A percentile compares a stretch with the other conserved stretches of the same genome.
Conservation (phyloP, 2,113 vertebrate species). For the Chroicocephalus ridibundus region DNA sequence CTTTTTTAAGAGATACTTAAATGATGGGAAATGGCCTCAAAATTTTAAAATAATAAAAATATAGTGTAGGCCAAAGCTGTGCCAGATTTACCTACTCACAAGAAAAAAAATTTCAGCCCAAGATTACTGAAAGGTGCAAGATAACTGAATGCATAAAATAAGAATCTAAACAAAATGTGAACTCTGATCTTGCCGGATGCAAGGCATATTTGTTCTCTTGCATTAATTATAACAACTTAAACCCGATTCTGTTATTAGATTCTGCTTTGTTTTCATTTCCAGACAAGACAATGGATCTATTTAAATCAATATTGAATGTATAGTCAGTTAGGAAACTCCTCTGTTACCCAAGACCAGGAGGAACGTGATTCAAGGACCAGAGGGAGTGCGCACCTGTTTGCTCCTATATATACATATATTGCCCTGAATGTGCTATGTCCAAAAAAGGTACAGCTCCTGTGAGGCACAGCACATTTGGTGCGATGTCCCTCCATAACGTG, state of each 20-base stretch:
- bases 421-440: rapidly evolving
- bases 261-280: not conserved
- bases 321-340: not conserved
- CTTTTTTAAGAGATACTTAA: not conserved
- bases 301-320: not conserved
- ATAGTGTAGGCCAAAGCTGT: not conserved
- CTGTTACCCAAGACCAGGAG: rapidly evolving
- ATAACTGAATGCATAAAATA: not conserved
- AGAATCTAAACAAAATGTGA: not conserved
- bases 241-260: not conserved
- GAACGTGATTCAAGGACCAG: not conserved
- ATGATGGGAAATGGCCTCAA: not conserved
- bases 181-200: not conserved
- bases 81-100: not conserved
- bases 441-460: rapidly evolving
- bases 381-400: rapidly evolving
- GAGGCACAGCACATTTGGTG: rapidly evolving
- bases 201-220: not conserved
- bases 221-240: not conserved
- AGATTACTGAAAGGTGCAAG: not conserved
- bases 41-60: not conserved
- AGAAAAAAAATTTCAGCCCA: not conserved
- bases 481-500: rapidly evolving
- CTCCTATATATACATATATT: rapidly evolving
- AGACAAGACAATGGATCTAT: not conserved